Percentiles rank a stretch among this genome's conserved stretches.
These are phyloP conservation scores for Antennarius maculatus DNA, from an alignment of 2,797 vertebrate genomes.

Conservation along the genomic window DNA sequence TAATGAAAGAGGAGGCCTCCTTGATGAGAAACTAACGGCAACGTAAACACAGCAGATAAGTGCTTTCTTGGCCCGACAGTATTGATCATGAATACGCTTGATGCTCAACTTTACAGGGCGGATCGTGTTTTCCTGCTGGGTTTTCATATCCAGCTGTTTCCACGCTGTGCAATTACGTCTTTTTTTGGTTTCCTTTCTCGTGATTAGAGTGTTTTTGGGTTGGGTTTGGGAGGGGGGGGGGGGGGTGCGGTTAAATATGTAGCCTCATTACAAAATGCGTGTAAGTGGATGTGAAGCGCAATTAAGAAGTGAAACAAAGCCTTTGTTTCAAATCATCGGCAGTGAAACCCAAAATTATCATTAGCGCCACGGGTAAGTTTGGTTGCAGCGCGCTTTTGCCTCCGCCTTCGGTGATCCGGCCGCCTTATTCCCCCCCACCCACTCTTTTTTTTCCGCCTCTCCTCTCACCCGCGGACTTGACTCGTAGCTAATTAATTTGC, in stretches of 20 bases:
- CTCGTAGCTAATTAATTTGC: constrained; percentile 95
- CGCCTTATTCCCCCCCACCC: constrained; percentile 21
- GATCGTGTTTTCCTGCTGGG: constrained; percentile 66
- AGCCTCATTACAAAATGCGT: constrained; percentile 68
- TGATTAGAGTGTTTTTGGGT: constrained; percentile 25
- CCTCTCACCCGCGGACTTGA: constrained; percentile 65
- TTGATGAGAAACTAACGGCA: constrained; percentile 72
- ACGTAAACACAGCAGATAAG: constrained; percentile 68
- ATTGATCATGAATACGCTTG: constrained; percentile 71
- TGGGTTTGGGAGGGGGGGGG: constrained; percentile 34
- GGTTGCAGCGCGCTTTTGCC: constrained; percentile 51
- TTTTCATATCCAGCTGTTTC: constrained; percentile 74
- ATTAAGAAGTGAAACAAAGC: constrained; percentile 73
- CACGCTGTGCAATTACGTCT: constrained; percentile 65
- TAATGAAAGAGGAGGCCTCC: constrained; percentile 51
- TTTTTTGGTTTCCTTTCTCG: constrained; percentile 58
- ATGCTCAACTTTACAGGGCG: constrained; percentile 66
- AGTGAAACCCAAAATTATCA: constrained; percentile 79
- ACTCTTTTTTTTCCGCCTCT: not conserved
- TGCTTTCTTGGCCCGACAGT: constrained; percentile 61
- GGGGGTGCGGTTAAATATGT: constrained; percentile 57
- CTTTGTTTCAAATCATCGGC: constrained; percentile 76
- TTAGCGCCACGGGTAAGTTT: constrained; percentile 69
- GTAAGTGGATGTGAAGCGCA: constrained; percentile 68
- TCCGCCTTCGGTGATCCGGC: constrained; percentile 64